Conservation (phyloP, 1,140 invertebrate genomes). For the Anoplolepis gracilipes region DNA sequence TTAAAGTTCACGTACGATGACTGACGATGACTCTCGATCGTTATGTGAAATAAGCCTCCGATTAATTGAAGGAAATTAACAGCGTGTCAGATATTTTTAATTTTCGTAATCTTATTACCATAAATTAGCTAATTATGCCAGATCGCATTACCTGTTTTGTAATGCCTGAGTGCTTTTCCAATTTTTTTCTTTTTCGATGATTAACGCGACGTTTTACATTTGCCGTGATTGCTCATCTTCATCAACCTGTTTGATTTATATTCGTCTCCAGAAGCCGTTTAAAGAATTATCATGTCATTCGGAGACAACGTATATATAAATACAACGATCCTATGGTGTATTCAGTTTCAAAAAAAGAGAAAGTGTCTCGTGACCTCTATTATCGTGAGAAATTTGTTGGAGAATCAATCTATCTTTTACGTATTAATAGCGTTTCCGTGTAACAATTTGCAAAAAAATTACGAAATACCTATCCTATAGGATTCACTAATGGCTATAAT, state of each 20-base stretch:
- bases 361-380: not conserved
- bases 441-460: constrained; percentile 43
- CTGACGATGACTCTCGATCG: too few species aligned
- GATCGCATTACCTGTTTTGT: constrained; percentile 20
- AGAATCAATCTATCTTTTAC: constrained; percentile 28
- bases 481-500: constrained; percentile 54
- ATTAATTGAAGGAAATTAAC: too few species aligned
- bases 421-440: constrained; percentile 69
- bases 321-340: not conserved
- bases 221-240: not conserved
- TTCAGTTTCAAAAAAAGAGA: not conserved
- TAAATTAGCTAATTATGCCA: not conserved
- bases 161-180: not conserved
- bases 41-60: too few species aligned
- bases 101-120: not conserved
- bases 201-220: constrained; percentile 18
- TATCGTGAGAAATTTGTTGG: not conserved
- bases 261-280: constrained; percentile 31
- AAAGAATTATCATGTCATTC: constrained; percentile 25
- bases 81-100: not conserved
- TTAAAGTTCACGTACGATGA: too few species aligned
- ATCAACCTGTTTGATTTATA: constrained; percentile 15
- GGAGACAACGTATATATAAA: not conserved
- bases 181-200: constrained; percentile 15
- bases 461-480: not conserved